Evolutionary conservation across 1,140 invertebrate genomes (phyloP), one percentile per base, ranked within the genome.

Genomic region (Dendrolimus punctatus): DNA sequence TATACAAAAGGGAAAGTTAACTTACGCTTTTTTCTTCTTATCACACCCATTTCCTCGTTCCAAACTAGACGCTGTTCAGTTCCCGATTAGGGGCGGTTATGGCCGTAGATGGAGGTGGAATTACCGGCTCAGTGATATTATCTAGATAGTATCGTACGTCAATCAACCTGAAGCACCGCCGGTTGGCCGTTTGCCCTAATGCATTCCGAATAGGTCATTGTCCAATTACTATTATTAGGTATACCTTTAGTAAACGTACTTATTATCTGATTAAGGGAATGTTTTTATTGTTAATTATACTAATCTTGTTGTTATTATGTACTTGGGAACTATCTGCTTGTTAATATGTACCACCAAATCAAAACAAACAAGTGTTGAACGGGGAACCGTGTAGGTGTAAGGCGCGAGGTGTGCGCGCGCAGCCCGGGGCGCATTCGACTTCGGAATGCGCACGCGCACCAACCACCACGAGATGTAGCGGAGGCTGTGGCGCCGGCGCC

Each of bases 11-110:
- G 49, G 60, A 72, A 62, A 65, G 59, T 63, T 38, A 66, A 85
- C 82, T 85, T 76, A 83, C 82, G 80, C 64, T 85, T 85, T 71
- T 83, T 85, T 64, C 71, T 76, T 54, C 82, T 75, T 65, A 85
- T 77, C 40, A 85, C 82, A 58, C 82, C 82, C 82, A 85, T 85
- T 72, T 73, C 66, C 69, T 66, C 43, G 58, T 58, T 52, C 58
- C 56, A 55, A 71, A 63, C 64, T 46, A 62, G 57, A 57, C 55
- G 55, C 47, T 54, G 57, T 50, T 61, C 62, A 68, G 49, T 74
- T 71, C 68, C 64, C 63, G 66, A 67, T 44, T 50, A 49, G 58
- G 60, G 46, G 42, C 51, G 55, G 50, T 40, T 62, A 69, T 64
- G 60, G 63, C 60, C 63, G 62, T 61, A 52, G 44, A 45, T 57